Conservation (phyloP, 2,797 vertebrate species). For the Cossypha heuglini region DNA sequence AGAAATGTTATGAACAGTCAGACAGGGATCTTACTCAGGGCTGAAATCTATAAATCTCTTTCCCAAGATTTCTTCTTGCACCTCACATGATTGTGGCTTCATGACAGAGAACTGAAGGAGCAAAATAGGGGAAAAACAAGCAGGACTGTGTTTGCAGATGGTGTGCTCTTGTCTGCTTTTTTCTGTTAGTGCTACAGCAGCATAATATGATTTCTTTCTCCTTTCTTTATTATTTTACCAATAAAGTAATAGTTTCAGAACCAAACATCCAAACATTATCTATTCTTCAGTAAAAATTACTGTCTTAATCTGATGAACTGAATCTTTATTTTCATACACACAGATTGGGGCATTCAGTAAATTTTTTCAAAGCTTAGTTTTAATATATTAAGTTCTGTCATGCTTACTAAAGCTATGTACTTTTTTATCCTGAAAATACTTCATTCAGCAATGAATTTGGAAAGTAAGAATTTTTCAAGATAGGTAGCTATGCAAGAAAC, state of each 20-base stretch:
- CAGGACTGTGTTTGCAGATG: neutral
- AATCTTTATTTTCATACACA: neutral
- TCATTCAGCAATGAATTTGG: neutral
- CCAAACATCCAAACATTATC: neutral
- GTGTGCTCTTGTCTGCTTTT: neutral
- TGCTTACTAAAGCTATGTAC: neutral
- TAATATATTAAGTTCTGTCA: neutral
- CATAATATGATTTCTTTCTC: neutral
- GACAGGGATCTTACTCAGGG: neutral
- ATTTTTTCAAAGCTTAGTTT: neutral
- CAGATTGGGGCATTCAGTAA: neutral
- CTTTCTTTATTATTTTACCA: neutral
- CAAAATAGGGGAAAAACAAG: neutral
- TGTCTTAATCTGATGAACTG: neutral
- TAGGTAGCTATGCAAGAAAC: neutral
- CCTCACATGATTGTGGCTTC: neutral
- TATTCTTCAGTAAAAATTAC: neutral
- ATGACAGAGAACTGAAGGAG: neutral
- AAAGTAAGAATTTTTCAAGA: neutral
- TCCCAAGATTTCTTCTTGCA: neutral
- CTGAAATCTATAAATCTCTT: neutral
- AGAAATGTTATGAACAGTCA: neutral
- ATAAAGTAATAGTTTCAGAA: neutral
- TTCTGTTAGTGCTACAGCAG: neutral
- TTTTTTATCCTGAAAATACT: neutral